phyloP scores from a whole-genome alignment of 2,113 vertebrate species.

The Halichoeres trimaculatus region DNA sequence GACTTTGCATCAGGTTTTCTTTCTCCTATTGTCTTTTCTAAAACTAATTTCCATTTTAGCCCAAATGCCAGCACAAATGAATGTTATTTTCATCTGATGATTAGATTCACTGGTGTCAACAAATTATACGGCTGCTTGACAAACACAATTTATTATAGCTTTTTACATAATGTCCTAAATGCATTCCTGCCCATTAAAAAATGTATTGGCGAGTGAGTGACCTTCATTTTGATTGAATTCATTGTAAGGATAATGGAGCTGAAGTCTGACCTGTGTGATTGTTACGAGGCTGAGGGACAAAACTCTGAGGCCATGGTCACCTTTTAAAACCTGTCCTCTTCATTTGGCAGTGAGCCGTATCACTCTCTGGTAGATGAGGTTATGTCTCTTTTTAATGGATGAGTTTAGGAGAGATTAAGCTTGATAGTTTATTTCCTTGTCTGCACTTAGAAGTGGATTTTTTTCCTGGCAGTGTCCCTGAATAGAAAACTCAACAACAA shows the following conservation, averaged over 20 bases:
- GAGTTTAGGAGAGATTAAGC: background rate
- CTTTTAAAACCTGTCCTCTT: background rate
- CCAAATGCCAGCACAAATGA: background rate
- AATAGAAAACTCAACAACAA: slow-evolving; percentile 16
- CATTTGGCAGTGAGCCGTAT: background rate
- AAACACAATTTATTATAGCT: slow-evolving; percentile 1
- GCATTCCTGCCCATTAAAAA: background rate
- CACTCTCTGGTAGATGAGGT: background rate
- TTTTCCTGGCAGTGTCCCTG: background rate
- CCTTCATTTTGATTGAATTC: slow-evolving; percentile 16
- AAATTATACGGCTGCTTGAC: slow-evolving; percentile 11
- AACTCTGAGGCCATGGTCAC: background rate
- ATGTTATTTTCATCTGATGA: background rate
- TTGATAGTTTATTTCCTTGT: background rate
- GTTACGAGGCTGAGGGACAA: slow-evolving; percentile 9
- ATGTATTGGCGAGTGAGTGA: background rate
- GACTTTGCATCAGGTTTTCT: slow-evolving; percentile 9
- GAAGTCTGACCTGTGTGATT: slow-evolving; percentile 3
- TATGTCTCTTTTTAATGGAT: background rate
- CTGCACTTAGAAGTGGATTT: background rate
- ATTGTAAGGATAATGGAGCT: slow-evolving; percentile 25
- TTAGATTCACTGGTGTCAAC: background rate
- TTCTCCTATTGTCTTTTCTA: slow-evolving; percentile 5
- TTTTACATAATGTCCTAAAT: background rate
- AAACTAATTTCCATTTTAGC: slow-evolving; percentile 18